Conservation (phyloP, 2,888 invertebrate species). For the Loripinus fragilis region DNA sequence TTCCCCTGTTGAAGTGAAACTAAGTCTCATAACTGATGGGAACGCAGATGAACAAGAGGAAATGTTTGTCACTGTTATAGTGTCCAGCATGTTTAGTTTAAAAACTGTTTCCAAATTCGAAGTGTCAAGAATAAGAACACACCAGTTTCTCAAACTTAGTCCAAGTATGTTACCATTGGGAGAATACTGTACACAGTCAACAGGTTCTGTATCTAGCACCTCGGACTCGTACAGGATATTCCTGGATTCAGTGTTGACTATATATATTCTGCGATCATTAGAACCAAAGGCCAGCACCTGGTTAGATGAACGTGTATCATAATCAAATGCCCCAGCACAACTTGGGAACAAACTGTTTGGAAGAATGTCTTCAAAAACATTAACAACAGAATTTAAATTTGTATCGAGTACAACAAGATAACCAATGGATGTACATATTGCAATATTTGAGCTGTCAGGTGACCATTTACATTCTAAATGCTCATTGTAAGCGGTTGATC, state of each 20-base stretch:
- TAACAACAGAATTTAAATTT: conserved; percentile 45
- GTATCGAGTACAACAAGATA: conserved; percentile 60
- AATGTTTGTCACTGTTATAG: conserved; percentile 34
- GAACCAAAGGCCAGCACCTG: conserved; percentile 68
- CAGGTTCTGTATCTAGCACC: conserved; percentile 33
- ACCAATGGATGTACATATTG: conserved; percentile 66
- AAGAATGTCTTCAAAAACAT: conserved; percentile 67
- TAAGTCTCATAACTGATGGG: conserved; percentile 66
- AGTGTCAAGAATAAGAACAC: conserved; percentile 58
- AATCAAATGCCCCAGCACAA: conserved; percentile 72
- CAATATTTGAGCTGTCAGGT: conserved; percentile 68
- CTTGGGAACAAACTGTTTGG: conserved; percentile 56
- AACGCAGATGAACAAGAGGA: not conserved
- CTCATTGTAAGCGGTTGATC: conserved; percentile 60
- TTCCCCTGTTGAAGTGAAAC: conserved; percentile 69
- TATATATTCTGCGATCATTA: conserved; percentile 57
- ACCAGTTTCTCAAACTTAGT: conserved; percentile 63
- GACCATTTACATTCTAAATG: conserved; percentile 75
- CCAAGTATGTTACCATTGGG: conserved; percentile 61
- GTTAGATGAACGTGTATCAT: conserved; percentile 67
- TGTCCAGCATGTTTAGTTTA: conserved; percentile 55
- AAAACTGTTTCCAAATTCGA: conserved; percentile 50
- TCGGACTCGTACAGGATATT: conserved; percentile 42
- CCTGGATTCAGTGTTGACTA: conserved; percentile 56
- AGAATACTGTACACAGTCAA: conserved; percentile 68